Percentiles rank a stretch among this genome's conserved stretches.
Conservation (phyloP, 2,113 vertebrate genomes). For the Apodemus sylvaticus region DNA sequence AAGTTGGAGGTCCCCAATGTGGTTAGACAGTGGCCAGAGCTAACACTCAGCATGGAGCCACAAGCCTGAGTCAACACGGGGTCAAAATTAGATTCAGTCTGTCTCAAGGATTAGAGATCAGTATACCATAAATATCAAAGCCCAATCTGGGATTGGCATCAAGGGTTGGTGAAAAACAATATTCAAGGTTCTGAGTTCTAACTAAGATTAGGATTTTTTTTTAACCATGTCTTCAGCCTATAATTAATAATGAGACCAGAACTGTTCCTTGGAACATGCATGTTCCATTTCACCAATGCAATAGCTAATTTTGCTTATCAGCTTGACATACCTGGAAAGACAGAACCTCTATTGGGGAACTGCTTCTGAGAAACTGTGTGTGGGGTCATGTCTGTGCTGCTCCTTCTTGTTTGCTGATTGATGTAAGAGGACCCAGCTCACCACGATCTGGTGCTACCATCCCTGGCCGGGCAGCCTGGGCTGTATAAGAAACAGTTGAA, state of each 20-base stretch:
- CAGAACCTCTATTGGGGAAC: not conserved
- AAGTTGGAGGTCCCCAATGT: not conserved
- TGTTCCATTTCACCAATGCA: not conserved
- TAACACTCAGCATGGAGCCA: not conserved
- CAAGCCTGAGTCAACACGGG: not conserved
- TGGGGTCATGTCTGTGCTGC: not conserved
- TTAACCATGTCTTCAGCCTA: not conserved
- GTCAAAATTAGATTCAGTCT: not conserved
- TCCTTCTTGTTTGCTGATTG: not conserved
- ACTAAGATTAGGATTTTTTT: not conserved
- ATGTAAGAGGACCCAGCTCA: not conserved
- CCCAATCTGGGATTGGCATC: not conserved
- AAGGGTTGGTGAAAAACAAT: not conserved
- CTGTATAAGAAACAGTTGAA: not conserved
- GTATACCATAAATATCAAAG: not conserved
- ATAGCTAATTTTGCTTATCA: not conserved
- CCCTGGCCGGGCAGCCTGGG: not conserved
- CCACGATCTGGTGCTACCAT: not conserved
- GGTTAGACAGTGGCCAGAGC: not conserved
- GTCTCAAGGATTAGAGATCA: not conserved
- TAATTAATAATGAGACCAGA: not conserved
- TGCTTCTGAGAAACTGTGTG: not conserved
- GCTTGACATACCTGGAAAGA: not conserved
- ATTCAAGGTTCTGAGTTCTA: not conserved
- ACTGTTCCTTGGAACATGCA: not conserved